Conservation (phyloP, 2,113 vertebrate genomes). For the Corythornis vintsioides region DNA sequence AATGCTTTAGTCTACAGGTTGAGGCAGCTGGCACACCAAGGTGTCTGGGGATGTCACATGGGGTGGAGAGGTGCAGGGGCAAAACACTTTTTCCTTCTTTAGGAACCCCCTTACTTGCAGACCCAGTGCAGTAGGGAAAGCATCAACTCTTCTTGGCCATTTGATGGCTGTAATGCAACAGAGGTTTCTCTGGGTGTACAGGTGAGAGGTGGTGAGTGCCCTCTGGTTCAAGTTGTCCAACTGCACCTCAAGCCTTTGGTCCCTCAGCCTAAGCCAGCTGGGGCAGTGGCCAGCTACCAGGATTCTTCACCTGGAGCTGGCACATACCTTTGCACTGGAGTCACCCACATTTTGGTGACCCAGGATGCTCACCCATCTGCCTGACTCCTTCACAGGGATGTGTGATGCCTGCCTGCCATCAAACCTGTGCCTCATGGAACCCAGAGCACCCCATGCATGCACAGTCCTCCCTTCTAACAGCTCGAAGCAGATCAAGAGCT, state of each 20-base stretch:
- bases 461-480: neutral
- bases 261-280: neutral
- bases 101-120: neutral
- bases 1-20: neutral
- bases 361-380: neutral
- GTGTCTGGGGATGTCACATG: neutral
- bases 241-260: neutral
- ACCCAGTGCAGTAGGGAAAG: no score
- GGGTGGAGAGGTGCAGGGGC: neutral
- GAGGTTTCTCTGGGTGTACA: neutral
- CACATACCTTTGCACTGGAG: neutral
- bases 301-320: neutral
- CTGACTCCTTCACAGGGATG: neutral
- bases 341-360: accelerated
- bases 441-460: neutral
- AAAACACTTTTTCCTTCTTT: neutral
- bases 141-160: neutral
- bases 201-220: neutral
- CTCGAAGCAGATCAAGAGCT: accelerated
- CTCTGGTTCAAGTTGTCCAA: neutral
- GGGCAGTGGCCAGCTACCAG: neutral
- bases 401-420: neutral
- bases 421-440: neutral
- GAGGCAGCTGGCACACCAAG: neutral
- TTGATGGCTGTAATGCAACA: neutral